Evolutionary conservation across 2,797 vertebrate genomes (phyloP).

Genomic region (Lates japonicus): DNA sequence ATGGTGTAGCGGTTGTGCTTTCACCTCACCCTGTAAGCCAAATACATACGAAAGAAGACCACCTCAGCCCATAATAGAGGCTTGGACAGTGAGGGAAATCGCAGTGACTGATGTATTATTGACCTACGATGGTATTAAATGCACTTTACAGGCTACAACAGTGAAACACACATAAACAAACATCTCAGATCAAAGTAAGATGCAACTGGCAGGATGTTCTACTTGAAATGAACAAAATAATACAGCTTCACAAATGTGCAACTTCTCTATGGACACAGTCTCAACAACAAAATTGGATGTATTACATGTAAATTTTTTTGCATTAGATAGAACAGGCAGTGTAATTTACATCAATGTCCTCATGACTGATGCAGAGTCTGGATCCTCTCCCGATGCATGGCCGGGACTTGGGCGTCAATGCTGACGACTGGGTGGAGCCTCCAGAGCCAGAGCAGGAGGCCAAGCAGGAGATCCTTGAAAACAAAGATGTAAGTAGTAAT

Average conservation of each 20-base stretch:
- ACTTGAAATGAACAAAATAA: background rate
- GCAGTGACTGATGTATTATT: background rate
- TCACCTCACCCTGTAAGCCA: background rate
- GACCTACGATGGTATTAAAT: background rate
- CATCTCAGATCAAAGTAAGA: background rate
- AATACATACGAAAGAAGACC: background rate
- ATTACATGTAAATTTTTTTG: background rate
- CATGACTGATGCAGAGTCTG: constrained; percentile 86
- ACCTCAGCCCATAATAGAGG: background rate
- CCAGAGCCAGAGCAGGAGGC: constrained; percentile 90
- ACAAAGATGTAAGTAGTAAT: constrained; percentile 91
- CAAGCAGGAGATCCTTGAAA: constrained; percentile 96
- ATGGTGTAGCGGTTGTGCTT: background rate
- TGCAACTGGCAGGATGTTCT: background rate
- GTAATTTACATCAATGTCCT: background rate
- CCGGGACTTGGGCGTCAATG: constrained; percentile 88
- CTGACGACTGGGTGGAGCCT: constrained; percentile 90
- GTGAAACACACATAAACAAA: background rate
- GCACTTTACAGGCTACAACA: background rate
- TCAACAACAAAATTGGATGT: background rate
- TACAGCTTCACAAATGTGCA: background rate
- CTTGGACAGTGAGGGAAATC: background rate
- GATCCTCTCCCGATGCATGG: constrained; percentile 94
- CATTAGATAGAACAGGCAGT: background rate
- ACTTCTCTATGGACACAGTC: background rate